A percentile compares a stretch with the other conserved stretches of the same genome.
These are phyloP conservation scores for Pedetes capensis DNA, from an alignment of 2,113 vertebrate genomes.

Conservation along the genomic window DNA sequence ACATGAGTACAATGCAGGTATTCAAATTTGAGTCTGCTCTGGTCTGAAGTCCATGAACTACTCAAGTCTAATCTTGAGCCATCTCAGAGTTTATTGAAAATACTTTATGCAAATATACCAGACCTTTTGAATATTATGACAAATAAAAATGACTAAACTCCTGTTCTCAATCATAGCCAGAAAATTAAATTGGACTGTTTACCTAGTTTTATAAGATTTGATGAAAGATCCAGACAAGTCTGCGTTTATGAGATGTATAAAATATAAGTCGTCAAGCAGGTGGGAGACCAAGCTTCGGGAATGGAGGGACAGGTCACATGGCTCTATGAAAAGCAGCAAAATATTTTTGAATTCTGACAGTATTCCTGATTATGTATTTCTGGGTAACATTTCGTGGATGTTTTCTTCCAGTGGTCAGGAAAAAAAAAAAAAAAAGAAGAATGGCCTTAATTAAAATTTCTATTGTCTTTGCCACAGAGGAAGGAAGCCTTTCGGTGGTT, in stretches of 20 bases:
- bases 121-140: constrained; percentile 62
- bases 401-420: constrained; percentile 64
- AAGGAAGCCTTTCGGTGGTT: constrained; percentile 80
- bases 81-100: constrained; percentile 1
- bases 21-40: not conserved
- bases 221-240: constrained; percentile 54
- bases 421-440: constrained; percentile 58
- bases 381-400: constrained; percentile 66
- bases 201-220: constrained; percentile 59
- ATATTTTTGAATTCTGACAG: constrained; percentile 67
- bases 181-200: constrained; percentile 65
- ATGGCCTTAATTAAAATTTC: constrained; percentile 80
- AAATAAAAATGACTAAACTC: constrained; percentile 65
- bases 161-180: constrained; percentile 42
- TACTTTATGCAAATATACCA: constrained; percentile 43
- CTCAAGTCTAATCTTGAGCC: not conserved
- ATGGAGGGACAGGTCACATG: not conserved
- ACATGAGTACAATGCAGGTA: not conserved
- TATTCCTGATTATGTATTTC: constrained; percentile 46
- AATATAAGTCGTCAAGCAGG: not conserved
- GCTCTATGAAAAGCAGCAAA: constrained; percentile 16
- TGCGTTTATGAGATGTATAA: not conserved
- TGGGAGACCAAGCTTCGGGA: not conserved
- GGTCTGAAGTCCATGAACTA: not conserved
- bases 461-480: constrained; percentile 76